phyloP scores from a whole-genome alignment of 2,888 invertebrate species.

The Biston betularia region DNA sequence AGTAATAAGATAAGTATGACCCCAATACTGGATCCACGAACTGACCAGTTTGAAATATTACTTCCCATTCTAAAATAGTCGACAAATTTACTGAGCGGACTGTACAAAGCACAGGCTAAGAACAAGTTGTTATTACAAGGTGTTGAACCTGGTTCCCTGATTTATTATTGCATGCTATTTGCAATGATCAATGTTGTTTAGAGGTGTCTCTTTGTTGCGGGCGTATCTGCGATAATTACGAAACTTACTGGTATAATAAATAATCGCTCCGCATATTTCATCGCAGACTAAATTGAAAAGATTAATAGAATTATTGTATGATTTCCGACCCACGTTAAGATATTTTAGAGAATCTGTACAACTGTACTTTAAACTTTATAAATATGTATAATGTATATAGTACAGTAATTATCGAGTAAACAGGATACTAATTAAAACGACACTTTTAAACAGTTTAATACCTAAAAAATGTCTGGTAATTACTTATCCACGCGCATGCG shows the following conservation, averaged over 20 bases:
- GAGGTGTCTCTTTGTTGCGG: conserved; percentile 69
- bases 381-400: too few relatives aligned
- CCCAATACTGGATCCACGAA: conserved; percentile 63
- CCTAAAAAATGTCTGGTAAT: neutral
- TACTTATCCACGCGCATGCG: neutral
- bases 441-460: neutral
- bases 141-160: conserved; percentile 79
- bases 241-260: conserved; percentile 55
- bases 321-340: conserved; percentile 5
- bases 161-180: conserved; percentile 74
- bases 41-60: conserved; percentile 65
- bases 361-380: too few relatives aligned
- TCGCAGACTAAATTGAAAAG: conserved; percentile 44
- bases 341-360: neutral
- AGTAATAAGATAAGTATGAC: conserved; percentile 69
- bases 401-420: neutral
- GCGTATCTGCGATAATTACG: conserved; percentile 66
- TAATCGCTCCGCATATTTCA: conserved; percentile 52
- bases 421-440: neutral
- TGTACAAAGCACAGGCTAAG: conserved; percentile 62
- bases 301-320: conserved; percentile 45
- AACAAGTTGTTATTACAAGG: conserved; percentile 78
- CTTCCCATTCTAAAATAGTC: conserved; percentile 68
- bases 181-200: conserved; percentile 74
- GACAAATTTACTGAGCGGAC: conserved; percentile 63